These are phyloP conservation scores for Desmophyllum pertusum DNA, from an alignment of 92 coral and sea anemone species.

Conservation along the genomic window DNA sequence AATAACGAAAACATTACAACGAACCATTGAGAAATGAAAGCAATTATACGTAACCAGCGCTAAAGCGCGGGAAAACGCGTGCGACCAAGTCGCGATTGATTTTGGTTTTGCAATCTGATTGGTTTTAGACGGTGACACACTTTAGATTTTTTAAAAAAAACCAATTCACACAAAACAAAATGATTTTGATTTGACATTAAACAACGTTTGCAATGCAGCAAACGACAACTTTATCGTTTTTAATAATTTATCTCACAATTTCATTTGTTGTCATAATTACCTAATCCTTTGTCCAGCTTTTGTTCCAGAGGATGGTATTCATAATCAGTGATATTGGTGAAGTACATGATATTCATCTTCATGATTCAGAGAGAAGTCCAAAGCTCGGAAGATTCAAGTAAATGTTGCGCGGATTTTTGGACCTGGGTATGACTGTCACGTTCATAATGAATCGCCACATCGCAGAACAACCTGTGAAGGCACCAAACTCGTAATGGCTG, in stretches of 20 bases:
- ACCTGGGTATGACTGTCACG: constrained; percentile 94
- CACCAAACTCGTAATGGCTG: constrained; percentile 90
- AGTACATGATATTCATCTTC: constrained; percentile 72
- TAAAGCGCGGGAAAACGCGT: too few species aligned
- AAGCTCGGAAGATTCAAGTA: constrained; percentile 80
- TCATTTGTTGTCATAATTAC: constrained; percentile 23
- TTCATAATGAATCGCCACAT: constrained; percentile 96
- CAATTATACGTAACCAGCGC: too few species aligned
- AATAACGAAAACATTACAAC: too few species aligned
- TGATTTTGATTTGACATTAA: too few species aligned
- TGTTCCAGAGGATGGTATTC: constrained; percentile 84
- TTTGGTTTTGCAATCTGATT: too few species aligned
- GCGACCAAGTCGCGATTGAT: too few species aligned
- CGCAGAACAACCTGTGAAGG: constrained; percentile 83
- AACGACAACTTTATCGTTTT: too few species aligned
- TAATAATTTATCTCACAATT: not conserved
- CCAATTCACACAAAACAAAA: too few species aligned
- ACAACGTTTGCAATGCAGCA: too few species aligned
- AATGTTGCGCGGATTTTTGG: constrained; percentile 87
- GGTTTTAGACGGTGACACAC: too few species aligned
- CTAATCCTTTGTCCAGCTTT: constrained; percentile 60
- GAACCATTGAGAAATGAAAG: too few species aligned
- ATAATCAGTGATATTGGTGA: constrained; percentile 77
- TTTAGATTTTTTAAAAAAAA: too few species aligned
- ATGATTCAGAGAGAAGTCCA: constrained; percentile 80